Percentiles rank a stretch among this genome's conserved stretches.
Evolutionary conservation across 53 echinoderm and acorn worm species (phyloP).

Genomic region (Antedon mediterranea): DNA sequence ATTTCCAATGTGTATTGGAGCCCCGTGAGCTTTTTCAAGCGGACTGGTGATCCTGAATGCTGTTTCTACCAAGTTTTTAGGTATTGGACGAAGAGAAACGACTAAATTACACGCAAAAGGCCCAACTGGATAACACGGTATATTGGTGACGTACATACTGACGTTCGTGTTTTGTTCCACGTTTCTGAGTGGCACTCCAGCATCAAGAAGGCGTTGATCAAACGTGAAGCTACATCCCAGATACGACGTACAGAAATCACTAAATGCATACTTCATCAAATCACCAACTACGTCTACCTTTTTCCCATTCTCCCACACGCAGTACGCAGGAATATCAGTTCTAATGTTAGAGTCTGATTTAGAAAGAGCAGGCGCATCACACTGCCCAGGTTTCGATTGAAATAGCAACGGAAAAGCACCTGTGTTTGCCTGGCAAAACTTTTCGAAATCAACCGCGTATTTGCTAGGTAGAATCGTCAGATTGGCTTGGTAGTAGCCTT

Average conservation of each 20-base stretch:
- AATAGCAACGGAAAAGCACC: constrained; percentile 67
- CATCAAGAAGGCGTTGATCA: constrained; percentile 47
- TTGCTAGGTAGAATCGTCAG: constrained; percentile 41
- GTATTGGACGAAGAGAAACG: constrained; percentile 69
- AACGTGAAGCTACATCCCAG: constrained; percentile 83
- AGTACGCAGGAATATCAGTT: constrained; percentile 65
- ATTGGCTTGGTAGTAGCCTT: constrained; percentile 42
- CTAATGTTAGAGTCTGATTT: constrained; percentile 49
- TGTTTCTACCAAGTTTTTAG: constrained; percentile 46
- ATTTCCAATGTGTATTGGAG: constrained; percentile 78
- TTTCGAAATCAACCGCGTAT: constrained; percentile 40
- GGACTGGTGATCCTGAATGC: constrained; percentile 46
- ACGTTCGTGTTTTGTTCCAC: constrained; percentile 34
- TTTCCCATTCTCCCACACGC: constrained; percentile 51
- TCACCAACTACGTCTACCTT: constrained; percentile 22
- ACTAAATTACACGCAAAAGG: constrained; percentile 41
- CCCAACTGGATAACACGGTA: constrained; percentile 42
- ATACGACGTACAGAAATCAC: constrained; percentile 63
- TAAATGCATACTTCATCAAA: constrained; percentile 39
- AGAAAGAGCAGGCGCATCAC: constrained; percentile 40
- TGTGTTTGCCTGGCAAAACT: constrained; percentile 62
- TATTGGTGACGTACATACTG: constrained; percentile 54
- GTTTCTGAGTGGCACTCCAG: constrained; percentile 55
- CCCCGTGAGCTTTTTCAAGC: constrained; percentile 50
- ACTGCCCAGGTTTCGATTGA: constrained; percentile 60